Evolutionary conservation across 1,140 invertebrate genomes (phyloP).

Genomic region (Aphelenchoides besseyi): DNA sequence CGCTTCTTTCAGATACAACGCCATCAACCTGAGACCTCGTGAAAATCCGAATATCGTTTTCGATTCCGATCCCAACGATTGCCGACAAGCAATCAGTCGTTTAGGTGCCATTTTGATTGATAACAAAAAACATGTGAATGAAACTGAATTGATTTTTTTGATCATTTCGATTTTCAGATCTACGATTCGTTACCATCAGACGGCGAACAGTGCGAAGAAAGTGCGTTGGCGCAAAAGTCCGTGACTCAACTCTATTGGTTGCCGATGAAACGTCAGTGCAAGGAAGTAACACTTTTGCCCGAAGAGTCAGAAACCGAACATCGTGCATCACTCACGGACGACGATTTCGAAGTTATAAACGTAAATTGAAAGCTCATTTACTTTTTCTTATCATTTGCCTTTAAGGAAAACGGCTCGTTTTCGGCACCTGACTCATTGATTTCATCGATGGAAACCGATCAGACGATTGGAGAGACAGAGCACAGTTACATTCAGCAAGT

Average conservation of each 20-base stretch:
- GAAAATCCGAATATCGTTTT: neutral
- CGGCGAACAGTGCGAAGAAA: conserved; percentile 7
- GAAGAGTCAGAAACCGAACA: neutral
- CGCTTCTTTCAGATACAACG: conserved; percentile 6
- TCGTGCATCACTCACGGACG: neutral
- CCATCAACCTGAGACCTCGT: neutral
- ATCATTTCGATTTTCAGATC: conserved; percentile 2
- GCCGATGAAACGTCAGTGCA: neutral
- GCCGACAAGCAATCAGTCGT: neutral
- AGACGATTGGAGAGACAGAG: neutral
- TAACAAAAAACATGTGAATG: neutral
- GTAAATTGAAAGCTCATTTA: neutral
- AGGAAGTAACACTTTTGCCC: neutral
- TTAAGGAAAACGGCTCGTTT: neutral
- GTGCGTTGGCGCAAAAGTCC: conserved; percentile 2
- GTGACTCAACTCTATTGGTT: conserved; percentile 11
- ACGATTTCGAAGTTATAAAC: conserved; percentile 6
- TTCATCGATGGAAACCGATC: neutral
- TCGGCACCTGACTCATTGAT: neutral
- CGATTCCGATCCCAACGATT: conserved; percentile 9
- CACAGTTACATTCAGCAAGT: too few relatives aligned
- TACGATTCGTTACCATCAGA: conserved; percentile 4
- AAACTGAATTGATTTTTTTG: neutral
- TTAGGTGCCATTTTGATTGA: conserved; percentile 6
- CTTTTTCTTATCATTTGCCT: neutral